Conservation (phyloP, 2,797 vertebrate genomes). For the Babyrousa celebensis region DNA sequence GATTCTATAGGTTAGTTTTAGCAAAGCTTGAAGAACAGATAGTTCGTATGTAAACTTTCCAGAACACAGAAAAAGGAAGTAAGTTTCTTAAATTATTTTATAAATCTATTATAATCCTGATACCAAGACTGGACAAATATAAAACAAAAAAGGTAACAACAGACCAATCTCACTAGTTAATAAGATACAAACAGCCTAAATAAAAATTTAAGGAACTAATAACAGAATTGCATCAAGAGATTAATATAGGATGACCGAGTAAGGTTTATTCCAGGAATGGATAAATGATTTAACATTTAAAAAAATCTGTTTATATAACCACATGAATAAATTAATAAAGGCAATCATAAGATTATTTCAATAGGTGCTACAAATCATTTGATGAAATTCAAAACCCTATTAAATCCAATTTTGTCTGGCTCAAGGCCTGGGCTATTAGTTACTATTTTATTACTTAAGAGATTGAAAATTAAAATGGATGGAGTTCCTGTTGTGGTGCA, state of each 20-base stretch:
- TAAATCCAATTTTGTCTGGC: neutral
- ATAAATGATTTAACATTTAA: neutral
- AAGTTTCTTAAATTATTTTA: neutral
- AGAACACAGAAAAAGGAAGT: neutral
- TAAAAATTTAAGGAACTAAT: constrained; percentile 35
- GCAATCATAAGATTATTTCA: neutral
- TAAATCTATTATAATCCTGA: constrained; percentile 16
- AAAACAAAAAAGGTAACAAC: neutral
- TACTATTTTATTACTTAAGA: neutral
- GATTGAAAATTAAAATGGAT: constrained; percentile 23
- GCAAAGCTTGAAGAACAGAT: neutral
- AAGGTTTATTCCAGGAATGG: neutral
- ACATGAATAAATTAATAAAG: constrained; percentile 26
- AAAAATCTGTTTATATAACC: constrained; percentile 16
- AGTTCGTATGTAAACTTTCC: neutral
- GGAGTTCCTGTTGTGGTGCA: no score
- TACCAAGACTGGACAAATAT: neutral
- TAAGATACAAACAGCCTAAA: neutral
- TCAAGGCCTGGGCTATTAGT: neutral
- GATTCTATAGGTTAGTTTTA: constrained; percentile 30
- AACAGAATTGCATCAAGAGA: neutral
- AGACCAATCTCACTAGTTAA: neutral
- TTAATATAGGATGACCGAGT: neutral
- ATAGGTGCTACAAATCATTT: neutral
- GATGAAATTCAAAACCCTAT: constrained; percentile 9